Evolutionary conservation across 2,113 vertebrate genomes (phyloP).

Genomic region (Solea solea): DNA sequence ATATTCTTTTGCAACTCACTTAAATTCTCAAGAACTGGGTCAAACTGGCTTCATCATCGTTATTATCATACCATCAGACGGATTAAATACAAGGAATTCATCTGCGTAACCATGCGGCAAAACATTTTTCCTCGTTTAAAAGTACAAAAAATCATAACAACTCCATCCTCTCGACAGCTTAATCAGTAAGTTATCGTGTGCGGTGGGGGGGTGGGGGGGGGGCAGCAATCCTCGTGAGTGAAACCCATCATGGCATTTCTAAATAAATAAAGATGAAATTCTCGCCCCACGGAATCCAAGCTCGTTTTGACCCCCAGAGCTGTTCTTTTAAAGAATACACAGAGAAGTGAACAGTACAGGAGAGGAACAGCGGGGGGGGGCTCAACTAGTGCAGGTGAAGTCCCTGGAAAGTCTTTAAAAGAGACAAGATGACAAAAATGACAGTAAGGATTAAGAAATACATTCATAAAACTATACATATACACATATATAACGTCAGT

Average conservation of each 20-base stretch:
- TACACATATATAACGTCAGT: conserved; percentile 71
- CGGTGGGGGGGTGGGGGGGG: not conserved
- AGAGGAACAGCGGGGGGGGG: conserved; percentile 41
- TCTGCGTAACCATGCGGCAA: conserved; percentile 60
- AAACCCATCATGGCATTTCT: conserved; percentile 37
- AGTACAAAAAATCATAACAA: conserved; percentile 46
- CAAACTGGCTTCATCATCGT: conserved; percentile 24
- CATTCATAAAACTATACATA: conserved; percentile 80
- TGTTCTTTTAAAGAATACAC: conserved; percentile 36
- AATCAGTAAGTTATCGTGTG: conserved; percentile 5
- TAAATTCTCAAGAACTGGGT: conserved; percentile 28
- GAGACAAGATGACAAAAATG: conserved; percentile 52
- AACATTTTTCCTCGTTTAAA: conserved; percentile 44
- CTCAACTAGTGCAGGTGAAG: conserved; percentile 28
- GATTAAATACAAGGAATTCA: conserved; percentile 56
- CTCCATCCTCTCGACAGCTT: conserved; percentile 31
- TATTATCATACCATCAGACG: conserved; percentile 34
- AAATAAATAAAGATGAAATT: conserved; percentile 58
- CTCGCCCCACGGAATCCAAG: conserved; percentile 51
- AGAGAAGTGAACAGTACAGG: conserved; percentile 56
- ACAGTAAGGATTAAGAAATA: conserved; percentile 73
- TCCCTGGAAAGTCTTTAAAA: conserved; percentile 51
- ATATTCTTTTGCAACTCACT: conserved; percentile 41
- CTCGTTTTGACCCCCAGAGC: conserved; percentile 50
- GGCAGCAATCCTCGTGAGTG: conserved; percentile 16